phyloP scores from a whole-genome alignment of 2,888 invertebrate species.

The Kuschelorhynchus macadamiae region DNA sequence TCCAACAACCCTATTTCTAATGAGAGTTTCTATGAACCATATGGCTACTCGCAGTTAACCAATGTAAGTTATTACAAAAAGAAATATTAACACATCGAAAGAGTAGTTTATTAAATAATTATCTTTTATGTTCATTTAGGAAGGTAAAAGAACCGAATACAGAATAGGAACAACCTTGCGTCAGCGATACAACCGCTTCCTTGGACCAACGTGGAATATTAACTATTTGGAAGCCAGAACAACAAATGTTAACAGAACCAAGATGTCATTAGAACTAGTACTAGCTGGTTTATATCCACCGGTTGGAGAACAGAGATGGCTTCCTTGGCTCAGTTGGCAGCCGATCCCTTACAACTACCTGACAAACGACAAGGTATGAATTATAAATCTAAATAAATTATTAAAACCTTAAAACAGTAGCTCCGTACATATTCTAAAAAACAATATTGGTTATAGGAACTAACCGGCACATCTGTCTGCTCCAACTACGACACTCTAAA shows the following conservation, averaged over 20 bases:
- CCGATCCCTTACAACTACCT: slow-evolving; percentile 55
- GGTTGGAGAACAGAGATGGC: slow-evolving; percentile 71
- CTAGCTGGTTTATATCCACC: slow-evolving; percentile 78
- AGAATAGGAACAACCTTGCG: slow-evolving; percentile 75
- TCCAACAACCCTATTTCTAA: not conserved
- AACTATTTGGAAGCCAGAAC: slow-evolving; percentile 72
- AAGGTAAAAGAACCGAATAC: slow-evolving; percentile 75
- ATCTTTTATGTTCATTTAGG: slow-evolving; percentile 27
- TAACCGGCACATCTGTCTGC: slow-evolving; percentile 16
- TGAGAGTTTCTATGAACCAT: slow-evolving; percentile 1
- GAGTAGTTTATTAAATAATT: no score
- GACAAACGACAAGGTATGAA: slow-evolving; percentile 23
- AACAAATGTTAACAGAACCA: slow-evolving; percentile 77
- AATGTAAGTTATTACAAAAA: not conserved
- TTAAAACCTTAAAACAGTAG: no score
- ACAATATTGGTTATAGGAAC: slow-evolving; percentile 30
- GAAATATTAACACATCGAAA: no score
- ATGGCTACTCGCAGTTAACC: not conserved
- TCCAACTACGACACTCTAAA: slow-evolving; percentile 8
- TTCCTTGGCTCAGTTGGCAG: slow-evolving; percentile 59
- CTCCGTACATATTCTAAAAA: no score
- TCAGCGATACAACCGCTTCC: slow-evolving; percentile 73
- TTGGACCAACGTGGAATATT: slow-evolving; percentile 72
- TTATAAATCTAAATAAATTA: no score
- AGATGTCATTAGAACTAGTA: slow-evolving; percentile 79